Evolutionary conservation across 2,797 vertebrate genomes (phyloP).

Genomic region (Merluccius polli): DNA sequence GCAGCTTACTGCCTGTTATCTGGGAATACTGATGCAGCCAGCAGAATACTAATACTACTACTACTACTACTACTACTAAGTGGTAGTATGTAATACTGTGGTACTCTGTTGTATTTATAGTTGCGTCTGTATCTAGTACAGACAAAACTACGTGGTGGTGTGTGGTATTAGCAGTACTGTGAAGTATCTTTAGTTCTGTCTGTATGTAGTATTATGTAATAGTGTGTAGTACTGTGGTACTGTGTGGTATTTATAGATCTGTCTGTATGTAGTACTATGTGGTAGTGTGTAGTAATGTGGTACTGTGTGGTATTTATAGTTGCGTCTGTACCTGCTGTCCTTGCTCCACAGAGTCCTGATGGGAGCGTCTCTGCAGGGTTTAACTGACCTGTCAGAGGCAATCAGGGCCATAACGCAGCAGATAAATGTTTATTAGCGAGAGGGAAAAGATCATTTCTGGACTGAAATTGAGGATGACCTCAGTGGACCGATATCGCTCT

Average conservation of each 20-base stretch:
- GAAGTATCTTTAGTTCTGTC: neutral
- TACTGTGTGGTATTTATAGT: neutral
- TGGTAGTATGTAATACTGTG: neutral
- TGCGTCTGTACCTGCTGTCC: slow-evolving; percentile 45
- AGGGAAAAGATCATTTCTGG: slow-evolving; percentile 98
- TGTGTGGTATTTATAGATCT: neutral
- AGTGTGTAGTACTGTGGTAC: neutral
- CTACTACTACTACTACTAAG: neutral
- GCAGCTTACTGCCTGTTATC: slow-evolving; percentile 48
- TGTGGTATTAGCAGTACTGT: neutral
- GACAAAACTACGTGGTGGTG: neutral
- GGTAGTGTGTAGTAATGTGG: neutral
- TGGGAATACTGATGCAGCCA: slow-evolving; percentile 55
- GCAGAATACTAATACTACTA: slow-evolving; percentile 9
- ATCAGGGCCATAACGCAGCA: slow-evolving; percentile 97
- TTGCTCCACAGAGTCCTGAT: slow-evolving; percentile 50
- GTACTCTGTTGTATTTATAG: neutral
- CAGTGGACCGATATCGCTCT: slow-evolving; percentile 77
- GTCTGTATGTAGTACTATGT: neutral
- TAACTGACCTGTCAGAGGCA: slow-evolving; percentile 99
- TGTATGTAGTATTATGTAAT: neutral
- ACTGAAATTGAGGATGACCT: slow-evolving; percentile 99
- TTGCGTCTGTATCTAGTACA: neutral
- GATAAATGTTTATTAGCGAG: slow-evolving; percentile 99
- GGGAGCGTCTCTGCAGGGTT: slow-evolving; percentile 88